A percentile compares a stretch with the other conserved stretches of the same genome.
Conservation (phyloP, 2,113 vertebrate species). For the Tichodroma muraria region DNA sequence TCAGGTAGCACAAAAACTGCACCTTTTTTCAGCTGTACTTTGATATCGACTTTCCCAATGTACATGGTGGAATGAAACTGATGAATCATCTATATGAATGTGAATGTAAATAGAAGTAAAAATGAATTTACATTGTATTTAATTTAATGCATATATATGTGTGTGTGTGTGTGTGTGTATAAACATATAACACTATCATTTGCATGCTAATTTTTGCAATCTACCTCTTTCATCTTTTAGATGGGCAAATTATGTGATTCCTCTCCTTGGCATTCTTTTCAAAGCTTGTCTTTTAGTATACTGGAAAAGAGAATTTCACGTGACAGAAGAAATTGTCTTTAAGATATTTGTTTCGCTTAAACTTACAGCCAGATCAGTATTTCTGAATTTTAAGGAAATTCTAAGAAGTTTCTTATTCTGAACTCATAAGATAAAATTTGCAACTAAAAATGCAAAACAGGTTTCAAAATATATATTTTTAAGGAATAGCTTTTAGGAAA, state of each 20-base stretch:
- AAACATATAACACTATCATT: background rate
- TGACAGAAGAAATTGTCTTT: background rate
- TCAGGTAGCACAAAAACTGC: background rate
- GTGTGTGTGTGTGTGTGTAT: accelerated
- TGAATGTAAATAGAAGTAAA: background rate
- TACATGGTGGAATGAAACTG: background rate
- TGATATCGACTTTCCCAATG: background rate
- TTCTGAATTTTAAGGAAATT: background rate
- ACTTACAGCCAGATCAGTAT: background rate
- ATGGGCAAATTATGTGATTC: background rate
- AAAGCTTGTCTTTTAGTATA: background rate
- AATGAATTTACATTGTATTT: background rate
- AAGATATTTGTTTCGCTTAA: background rate
- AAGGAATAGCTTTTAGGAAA: background rate
- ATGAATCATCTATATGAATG: background rate
- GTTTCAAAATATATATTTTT: background rate
- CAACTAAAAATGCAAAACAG: background rate
- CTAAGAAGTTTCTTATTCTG: background rate
- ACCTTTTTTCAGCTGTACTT: background rate
- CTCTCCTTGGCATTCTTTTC: background rate
- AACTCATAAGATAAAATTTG: background rate
- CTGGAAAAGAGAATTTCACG: background rate
- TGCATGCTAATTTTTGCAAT: background rate
- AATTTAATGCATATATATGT: too few species aligned
- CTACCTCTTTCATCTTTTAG: background rate